Conservation (phyloP, 92 coral and sea anemone genomes). For the Galaxea fascicularis region DNA sequence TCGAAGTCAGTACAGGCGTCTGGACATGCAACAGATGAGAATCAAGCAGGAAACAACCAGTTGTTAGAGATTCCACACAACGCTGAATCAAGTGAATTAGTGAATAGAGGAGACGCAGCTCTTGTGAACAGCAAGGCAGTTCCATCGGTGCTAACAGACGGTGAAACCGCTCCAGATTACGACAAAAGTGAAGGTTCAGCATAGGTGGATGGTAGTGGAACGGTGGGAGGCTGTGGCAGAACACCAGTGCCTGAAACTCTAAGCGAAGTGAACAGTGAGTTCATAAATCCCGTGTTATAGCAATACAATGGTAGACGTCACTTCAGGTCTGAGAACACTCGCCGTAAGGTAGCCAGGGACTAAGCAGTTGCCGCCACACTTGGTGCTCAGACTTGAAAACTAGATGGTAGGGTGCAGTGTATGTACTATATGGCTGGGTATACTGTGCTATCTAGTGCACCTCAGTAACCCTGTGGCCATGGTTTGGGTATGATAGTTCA, state of each 20-base stretch:
- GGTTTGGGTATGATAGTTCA: too few species aligned
- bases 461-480: too few species aligned
- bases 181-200: not conserved
- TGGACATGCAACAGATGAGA: not conserved
- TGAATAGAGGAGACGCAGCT: not conserved
- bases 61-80: not conserved
- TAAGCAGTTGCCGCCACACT: not conserved
- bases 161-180: not conserved
- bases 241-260: not conserved
- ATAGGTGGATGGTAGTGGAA: not conserved
- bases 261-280: not conserved
- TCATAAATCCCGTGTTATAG: not conserved
- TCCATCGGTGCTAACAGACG: not conserved
- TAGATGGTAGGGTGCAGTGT: not conserved
- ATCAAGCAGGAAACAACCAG: not conserved
- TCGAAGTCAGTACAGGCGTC: not conserved
- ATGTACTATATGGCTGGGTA: too few species aligned
- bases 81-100: not conserved
- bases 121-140: not conserved
- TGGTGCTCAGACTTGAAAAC: not conserved
- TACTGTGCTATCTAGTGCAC: too few species aligned
- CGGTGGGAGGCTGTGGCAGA: not conserved
- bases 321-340: not conserved
- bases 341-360: not conserved
- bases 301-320: not conserved